Evolutionary conservation across 2,888 invertebrate species (phyloP).

Genomic region (Pandemis heparana): DNA sequence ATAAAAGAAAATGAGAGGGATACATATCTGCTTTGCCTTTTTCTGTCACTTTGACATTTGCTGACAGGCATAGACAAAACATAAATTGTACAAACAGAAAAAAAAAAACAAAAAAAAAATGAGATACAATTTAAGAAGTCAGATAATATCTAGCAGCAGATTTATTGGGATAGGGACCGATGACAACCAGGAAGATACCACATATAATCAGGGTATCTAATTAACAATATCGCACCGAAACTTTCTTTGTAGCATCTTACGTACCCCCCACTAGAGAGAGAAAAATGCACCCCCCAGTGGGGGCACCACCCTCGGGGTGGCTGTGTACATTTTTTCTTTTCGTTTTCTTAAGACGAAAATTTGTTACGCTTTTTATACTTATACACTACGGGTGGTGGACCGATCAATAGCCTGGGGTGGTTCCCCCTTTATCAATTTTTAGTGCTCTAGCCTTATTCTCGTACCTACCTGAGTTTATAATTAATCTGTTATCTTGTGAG

Average conservation of each 20-base stretch:
- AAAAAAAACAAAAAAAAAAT: no score
- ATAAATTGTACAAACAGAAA: no score
- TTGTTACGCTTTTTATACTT: slow-evolving; percentile 86
- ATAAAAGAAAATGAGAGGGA: no score
- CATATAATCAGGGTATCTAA: slow-evolving; percentile 60
- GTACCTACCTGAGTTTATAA: slow-evolving; percentile 69
- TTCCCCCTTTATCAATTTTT: slow-evolving; percentile 84
- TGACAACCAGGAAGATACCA: background rate
- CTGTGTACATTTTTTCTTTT: slow-evolving; percentile 85
- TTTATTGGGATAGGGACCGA: no score
- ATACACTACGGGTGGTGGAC: slow-evolving; percentile 70
- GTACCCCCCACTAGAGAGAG: slow-evolving; percentile 67
- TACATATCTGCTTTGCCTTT: no score
- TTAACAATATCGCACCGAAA: slow-evolving; percentile 75
- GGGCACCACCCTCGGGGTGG: slow-evolving; percentile 67
- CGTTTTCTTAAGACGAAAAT: slow-evolving; percentile 86
- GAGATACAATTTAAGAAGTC: no score
- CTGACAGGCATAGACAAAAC: no score
- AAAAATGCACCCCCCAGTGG: slow-evolving; percentile 73
- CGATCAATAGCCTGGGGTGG: slow-evolving; percentile 74
- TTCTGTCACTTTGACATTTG: no score
- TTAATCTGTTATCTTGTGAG: slow-evolving; percentile 43
- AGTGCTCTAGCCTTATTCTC: slow-evolving; percentile 75
- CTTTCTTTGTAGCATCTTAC: slow-evolving; percentile 83
- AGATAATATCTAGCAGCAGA: no score